Evolutionary conservation across 2,888 invertebrate species (phyloP).

Genomic region (Orthonevra nobilis): DNA sequence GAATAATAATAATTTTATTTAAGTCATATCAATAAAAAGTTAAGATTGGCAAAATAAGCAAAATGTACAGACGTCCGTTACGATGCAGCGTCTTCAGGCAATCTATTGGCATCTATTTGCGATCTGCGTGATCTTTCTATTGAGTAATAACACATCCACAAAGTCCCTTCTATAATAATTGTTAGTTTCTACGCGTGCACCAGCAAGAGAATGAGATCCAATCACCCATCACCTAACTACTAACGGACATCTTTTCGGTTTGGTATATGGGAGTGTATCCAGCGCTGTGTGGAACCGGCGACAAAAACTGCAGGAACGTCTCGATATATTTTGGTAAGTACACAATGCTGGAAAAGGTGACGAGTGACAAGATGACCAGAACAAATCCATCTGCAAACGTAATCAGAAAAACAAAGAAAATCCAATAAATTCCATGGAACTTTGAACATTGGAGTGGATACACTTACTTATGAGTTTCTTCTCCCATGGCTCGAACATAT

Average conservation of each 20-base stretch:
- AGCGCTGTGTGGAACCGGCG: constrained; percentile 72
- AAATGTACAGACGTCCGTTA: constrained; percentile 5
- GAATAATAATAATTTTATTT: constrained; percentile 23
- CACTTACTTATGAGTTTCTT: constrained; percentile 80
- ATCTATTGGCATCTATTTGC: too few relatives aligned
- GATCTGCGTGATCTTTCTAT: too few relatives aligned
- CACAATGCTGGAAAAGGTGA: constrained; percentile 82
- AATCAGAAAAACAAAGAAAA: constrained; percentile 6
- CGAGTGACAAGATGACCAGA: constrained; percentile 80
- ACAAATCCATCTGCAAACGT: constrained; percentile 81
- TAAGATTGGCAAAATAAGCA: constrained; percentile 26
- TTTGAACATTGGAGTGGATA: not conserved
- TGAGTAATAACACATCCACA: too few relatives aligned
- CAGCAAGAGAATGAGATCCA: not conserved
- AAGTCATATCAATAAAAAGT: constrained; percentile 27
- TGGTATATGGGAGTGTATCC: constrained; percentile 72
- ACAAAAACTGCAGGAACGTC: constrained; percentile 76
- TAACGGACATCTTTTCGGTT: constrained; percentile 74
- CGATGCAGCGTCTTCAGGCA: not conserved
- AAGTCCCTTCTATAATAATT: too few relatives aligned
- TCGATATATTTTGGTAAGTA: constrained; percentile 82
- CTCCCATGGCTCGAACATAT: constrained; percentile 81
- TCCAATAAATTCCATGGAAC: not conserved
- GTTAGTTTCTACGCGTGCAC: not conserved
- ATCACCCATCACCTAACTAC: constrained; percentile 43